These are phyloP conservation scores for Heterochromis multidens DNA, from an alignment of 2,113 vertebrate genomes.

Conservation along the genomic window DNA sequence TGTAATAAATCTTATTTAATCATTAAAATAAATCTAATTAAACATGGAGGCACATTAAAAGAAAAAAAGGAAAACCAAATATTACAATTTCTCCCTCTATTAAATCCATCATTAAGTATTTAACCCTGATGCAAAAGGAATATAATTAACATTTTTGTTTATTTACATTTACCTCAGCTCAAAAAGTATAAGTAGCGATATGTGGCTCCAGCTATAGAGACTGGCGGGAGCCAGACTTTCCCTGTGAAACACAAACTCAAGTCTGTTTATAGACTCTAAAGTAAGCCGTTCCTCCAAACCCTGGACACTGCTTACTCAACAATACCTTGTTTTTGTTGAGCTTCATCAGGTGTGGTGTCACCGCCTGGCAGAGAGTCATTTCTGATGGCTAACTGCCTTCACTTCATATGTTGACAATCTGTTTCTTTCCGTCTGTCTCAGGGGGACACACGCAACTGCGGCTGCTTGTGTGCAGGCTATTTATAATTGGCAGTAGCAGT, in stretches of 20 bases:
- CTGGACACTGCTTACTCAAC: background rate
- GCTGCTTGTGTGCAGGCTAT: conserved; percentile 64
- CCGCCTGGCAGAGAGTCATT: conserved; percentile 69
- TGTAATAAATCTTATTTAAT: background rate
- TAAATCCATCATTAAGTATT: background rate
- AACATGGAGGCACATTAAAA: background rate
- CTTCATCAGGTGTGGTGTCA: conserved; percentile 72
- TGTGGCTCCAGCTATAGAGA: conserved; percentile 8
- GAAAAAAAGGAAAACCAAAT: background rate
- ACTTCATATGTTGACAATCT: conserved; percentile 59
- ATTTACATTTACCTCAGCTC: conserved; percentile 14
- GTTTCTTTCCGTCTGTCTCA: conserved; percentile 32
- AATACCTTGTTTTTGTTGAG: conserved; percentile 76
- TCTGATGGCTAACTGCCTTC: conserved; percentile 49
- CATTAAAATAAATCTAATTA: background rate
- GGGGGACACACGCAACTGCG: conserved; percentile 33
- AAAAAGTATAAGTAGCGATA: background rate
- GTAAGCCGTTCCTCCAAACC: background rate
- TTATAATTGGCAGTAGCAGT: conserved; percentile 69
- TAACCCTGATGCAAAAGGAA: background rate
- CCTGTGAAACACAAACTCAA: conserved; percentile 65
- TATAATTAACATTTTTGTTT: background rate
- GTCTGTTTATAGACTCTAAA: conserved; percentile 61
- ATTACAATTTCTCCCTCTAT: background rate
- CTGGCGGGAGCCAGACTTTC: conserved; percentile 52